Conservation (phyloP, 2,113 vertebrate genomes). For the Pseudolaguvia tuberculata region DNA sequence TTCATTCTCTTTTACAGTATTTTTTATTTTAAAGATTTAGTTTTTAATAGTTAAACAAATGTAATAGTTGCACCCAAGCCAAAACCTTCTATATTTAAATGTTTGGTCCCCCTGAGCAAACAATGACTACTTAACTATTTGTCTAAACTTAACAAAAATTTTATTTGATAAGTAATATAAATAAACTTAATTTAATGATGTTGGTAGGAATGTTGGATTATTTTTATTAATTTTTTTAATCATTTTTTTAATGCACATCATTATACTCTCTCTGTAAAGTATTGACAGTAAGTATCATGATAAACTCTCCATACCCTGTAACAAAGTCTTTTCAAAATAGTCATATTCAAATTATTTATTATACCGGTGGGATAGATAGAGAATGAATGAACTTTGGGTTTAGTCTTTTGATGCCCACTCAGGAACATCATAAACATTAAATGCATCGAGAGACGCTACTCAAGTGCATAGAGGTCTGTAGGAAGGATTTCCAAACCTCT, state of each 20-base stretch:
- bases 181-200: neutral
- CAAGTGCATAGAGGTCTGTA: constrained; percentile 70
- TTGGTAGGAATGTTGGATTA: neutral
- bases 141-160: constrained; percentile 29
- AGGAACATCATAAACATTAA: constrained; percentile 34
- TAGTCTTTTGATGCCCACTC: neutral
- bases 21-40: neutral
- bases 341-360: neutral
- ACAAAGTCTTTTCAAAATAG: neutral
- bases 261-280: neutral
- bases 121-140: constrained; percentile 44
- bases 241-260: neutral
- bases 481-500: constrained; percentile 59
- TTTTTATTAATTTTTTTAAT: neutral
- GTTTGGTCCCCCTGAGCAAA: constrained; percentile 62
- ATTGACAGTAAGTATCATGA: neutral
- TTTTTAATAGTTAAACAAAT: neutral
- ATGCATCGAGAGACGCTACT: constrained; percentile 48
- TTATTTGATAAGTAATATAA: constrained; percentile 2
- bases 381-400: neutral
- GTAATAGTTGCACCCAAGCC: neutral
- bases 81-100: constrained; percentile 40
- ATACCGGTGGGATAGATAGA: neutral
- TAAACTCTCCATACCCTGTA: constrained; percentile 23
- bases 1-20: neutral